Evolutionary conservation across 2,888 invertebrate species (phyloP).

Genomic region (Hartigia nigra): DNA sequence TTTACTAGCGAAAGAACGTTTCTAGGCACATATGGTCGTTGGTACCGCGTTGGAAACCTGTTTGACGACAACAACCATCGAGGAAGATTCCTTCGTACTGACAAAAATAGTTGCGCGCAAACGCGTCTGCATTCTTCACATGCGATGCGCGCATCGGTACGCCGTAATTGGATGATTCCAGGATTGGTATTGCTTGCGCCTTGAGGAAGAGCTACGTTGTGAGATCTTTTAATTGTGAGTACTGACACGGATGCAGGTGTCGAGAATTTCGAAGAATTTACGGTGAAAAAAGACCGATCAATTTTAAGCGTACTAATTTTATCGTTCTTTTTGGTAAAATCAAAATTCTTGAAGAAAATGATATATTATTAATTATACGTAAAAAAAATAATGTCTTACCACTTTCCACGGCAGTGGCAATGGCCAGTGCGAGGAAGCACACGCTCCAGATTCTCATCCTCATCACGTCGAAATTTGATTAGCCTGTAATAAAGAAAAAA

Average conservation of each 20-base stretch:
- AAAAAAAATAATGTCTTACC: not conserved
- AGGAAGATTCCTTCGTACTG: constrained; percentile 15
- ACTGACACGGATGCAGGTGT: not conserved
- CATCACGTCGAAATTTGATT: not conserved
- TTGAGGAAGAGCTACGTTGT: not conserved
- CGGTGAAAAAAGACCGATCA: not conserved
- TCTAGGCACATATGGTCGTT: not conserved
- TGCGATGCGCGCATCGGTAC: not conserved
- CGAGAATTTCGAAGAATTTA: not conserved
- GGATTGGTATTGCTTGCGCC: not conserved
- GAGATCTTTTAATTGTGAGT: not conserved
- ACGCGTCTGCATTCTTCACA: not conserved
- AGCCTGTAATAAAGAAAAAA: not conserved
- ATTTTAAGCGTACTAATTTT: not conserved
- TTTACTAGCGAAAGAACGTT: not conserved
- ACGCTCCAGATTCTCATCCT: not conserved
- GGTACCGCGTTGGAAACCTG: constrained; percentile 43
- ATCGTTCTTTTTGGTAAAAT: not conserved
- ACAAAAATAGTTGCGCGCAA: not conserved
- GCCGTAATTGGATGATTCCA: constrained; percentile 1
- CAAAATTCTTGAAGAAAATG: not conserved
- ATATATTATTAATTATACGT: not conserved
- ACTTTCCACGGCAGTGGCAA: not conserved
- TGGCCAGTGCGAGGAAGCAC: not conserved
- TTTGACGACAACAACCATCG: constrained; percentile 53